Evolutionary conservation across 2,113 vertebrate species (phyloP).

Genomic region (Zingel zingel): DNA sequence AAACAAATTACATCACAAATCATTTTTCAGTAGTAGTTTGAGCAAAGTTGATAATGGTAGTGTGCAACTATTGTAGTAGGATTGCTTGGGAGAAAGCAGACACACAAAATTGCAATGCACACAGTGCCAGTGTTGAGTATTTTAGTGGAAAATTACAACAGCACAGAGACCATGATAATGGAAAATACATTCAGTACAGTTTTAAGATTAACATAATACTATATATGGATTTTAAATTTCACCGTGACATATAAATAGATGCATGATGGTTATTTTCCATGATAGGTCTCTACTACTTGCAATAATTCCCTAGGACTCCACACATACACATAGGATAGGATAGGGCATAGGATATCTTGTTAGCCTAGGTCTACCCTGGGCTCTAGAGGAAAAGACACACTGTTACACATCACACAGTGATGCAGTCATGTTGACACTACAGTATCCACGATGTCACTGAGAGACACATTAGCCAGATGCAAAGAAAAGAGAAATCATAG

Average conservation of each 20-base stretch:
- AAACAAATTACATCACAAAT: not conserved
- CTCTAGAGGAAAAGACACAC: constrained; percentile 37
- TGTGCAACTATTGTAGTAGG: constrained; percentile 32
- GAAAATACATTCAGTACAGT: constrained; percentile 29
- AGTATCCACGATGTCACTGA: constrained; percentile 57
- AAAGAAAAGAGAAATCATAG: constrained; percentile 77
- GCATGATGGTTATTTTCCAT: constrained; percentile 44
- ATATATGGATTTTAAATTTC: not conserved
- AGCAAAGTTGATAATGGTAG: constrained; percentile 31
- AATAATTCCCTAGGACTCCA: constrained; percentile 23
- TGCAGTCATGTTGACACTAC: constrained; percentile 38
- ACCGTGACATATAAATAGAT: constrained; percentile 8
- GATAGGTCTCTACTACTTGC: constrained; percentile 45
- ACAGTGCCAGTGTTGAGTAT: constrained; percentile 47
- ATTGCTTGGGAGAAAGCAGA: constrained; percentile 46
- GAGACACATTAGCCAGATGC: constrained; percentile 73
- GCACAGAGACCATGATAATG: constrained; percentile 59
- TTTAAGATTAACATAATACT: not conserved
- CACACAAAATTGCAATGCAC: constrained; percentile 43
- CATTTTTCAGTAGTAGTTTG: constrained; percentile 16
- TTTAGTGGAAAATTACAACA: constrained; percentile 58
- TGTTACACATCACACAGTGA: constrained; percentile 44
- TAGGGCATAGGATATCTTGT: constrained; percentile 16
- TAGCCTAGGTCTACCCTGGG: constrained; percentile 24
- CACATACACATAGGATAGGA: not conserved